A percentile compares a stretch with the other conserved stretches of the same genome.
phyloP scores from a whole-genome alignment of 2,113 vertebrate genomes.

The Noctilio leporinus region DNA sequence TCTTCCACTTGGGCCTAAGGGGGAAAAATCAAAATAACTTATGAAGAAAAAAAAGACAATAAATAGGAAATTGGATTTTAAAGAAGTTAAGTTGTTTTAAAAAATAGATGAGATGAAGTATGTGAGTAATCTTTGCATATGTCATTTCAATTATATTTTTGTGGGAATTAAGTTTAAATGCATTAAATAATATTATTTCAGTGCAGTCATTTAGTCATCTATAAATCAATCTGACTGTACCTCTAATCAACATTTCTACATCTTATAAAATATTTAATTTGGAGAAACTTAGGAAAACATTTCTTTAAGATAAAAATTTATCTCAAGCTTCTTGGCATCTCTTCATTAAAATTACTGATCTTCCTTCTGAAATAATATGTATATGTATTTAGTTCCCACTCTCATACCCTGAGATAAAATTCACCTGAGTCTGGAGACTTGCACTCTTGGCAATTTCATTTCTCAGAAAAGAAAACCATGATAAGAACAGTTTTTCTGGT shows the following conservation, averaged over 20 bases:
- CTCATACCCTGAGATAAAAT: slow-evolving; percentile 4
- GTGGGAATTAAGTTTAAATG: neutral
- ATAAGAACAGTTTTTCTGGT: neutral
- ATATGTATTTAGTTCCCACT: slow-evolving; percentile 22
- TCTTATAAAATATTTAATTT: slow-evolving; percentile 11
- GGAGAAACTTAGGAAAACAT: neutral
- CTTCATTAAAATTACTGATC: slow-evolving; percentile 7
- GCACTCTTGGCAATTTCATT: slow-evolving; percentile 38
- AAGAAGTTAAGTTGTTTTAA: neutral
- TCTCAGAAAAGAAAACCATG: slow-evolving; percentile 43
- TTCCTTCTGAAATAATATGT: slow-evolving; percentile 1
- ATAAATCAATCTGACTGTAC: neutral
- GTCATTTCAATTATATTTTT: neutral
- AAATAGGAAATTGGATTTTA: neutral
- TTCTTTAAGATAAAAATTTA: neutral
- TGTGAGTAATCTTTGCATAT: neutral
- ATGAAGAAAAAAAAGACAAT: neutral
- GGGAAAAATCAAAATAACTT: neutral
- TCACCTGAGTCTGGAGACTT: slow-evolving; percentile 59
- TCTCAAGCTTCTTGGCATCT: slow-evolving; percentile 7
- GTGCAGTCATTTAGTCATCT: neutral
- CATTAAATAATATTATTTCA: slow-evolving; percentile 7
- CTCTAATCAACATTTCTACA: neutral
- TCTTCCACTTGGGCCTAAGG: slow-evolving; percentile 30
- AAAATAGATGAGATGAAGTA: neutral